A percentile compares a stretch with the other conserved stretches of the same genome.
These are phyloP conservation scores for Gortyna flavago DNA, from an alignment of 2,888 invertebrate species.

Conservation along the genomic window DNA sequence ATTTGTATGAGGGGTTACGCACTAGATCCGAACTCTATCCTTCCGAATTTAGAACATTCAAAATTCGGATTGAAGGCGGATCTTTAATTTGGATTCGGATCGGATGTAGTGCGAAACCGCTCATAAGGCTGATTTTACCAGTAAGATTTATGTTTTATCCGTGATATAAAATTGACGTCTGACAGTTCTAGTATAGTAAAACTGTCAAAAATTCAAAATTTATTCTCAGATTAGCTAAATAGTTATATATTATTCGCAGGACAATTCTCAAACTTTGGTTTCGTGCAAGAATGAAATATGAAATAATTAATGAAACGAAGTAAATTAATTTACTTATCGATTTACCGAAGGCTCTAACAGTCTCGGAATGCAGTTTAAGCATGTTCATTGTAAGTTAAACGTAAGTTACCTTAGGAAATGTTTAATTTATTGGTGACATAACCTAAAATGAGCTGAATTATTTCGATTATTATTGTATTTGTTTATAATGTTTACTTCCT, in stretches of 20 bases:
- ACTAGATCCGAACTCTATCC: no score
- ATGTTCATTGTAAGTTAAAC: constrained; percentile 40
- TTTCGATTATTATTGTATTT: constrained; percentile 6
- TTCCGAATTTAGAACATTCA: no score
- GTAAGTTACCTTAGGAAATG: constrained; percentile 30
- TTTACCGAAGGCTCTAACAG: constrained; percentile 17
- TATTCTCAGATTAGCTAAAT: no score
- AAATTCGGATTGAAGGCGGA: no score
- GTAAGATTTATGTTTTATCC: no score
- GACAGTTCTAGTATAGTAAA: no score
- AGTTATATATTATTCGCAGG: neutral
- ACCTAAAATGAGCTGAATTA: constrained; percentile 30
- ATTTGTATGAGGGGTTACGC: no score
- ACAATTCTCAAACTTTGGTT: neutral
- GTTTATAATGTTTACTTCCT: neutral
- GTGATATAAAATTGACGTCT: no score
- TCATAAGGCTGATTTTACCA: no score
- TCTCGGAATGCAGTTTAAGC: constrained; percentile 44
- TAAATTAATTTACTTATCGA: constrained; percentile 14
- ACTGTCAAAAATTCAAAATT: no score
- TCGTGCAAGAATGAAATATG: constrained; percentile 1
- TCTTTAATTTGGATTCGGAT: no score
- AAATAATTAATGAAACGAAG: neutral
- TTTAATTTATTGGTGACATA: constrained; percentile 41
- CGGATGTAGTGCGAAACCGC: no score